Evolutionary conservation across 1,140 invertebrate species (phyloP).

Genomic region (Campodea augens): DNA sequence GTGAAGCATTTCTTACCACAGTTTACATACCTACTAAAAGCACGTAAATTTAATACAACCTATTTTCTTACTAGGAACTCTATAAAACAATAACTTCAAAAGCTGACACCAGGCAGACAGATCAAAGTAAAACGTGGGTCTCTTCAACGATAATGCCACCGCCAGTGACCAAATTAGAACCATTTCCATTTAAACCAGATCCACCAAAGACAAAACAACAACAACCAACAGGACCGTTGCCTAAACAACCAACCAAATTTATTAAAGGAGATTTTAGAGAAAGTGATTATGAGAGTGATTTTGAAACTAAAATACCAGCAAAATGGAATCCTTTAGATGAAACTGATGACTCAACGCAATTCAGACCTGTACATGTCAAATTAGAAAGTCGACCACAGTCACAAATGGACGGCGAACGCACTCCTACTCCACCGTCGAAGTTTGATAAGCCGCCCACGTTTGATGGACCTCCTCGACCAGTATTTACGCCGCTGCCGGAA

Average conservation of each 20-base stretch:
- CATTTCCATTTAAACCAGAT: not conserved
- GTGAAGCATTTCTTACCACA: no score
- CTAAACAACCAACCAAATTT: constrained; percentile 41
- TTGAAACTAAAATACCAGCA: constrained; percentile 38
- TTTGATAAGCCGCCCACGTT: constrained; percentile 31
- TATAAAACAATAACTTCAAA: no score
- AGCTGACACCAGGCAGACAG: no score
- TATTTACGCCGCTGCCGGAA: constrained; percentile 36
- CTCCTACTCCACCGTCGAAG: constrained; percentile 32
- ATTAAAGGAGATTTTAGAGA: constrained; percentile 43
- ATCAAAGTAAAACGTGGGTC: no score
- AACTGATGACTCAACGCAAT: constrained; percentile 30
- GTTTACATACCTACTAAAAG: no score
- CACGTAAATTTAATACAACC: no score
- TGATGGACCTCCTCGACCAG: constrained; percentile 27
- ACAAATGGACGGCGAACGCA: constrained; percentile 20
- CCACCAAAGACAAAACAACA: constrained; percentile 14
- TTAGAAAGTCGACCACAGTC: constrained; percentile 24
- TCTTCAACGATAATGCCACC: no score
- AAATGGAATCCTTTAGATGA: constrained; percentile 35
- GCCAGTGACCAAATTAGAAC: no score
- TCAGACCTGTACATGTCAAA: constrained; percentile 34
- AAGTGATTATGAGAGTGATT: constrained; percentile 56
- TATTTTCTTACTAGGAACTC: no score
- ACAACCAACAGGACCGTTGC: constrained; percentile 19